phyloP scores from a whole-genome alignment of 2,888 invertebrate genomes.

The Ligdia adustata region DNA sequence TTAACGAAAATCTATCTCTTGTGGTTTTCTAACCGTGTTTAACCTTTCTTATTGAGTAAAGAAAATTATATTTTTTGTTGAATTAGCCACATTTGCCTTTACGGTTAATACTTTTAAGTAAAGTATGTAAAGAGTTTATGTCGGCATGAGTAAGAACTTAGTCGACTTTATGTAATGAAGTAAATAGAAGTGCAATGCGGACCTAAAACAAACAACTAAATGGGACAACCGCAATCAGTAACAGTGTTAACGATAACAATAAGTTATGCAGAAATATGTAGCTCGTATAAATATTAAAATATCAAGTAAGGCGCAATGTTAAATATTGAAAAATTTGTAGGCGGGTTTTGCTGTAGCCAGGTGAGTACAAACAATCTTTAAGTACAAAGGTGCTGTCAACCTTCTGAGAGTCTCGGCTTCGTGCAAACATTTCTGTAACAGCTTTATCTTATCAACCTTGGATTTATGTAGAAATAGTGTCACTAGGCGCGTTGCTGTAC shows the following conservation, averaged over 20 bases:
- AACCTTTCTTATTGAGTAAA: not conserved
- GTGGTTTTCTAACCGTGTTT: constrained; percentile 1
- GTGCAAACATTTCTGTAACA: constrained; percentile 49
- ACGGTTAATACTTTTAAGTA: too few relatives aligned
- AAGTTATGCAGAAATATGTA: constrained; percentile 5
- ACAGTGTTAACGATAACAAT: constrained; percentile 5
- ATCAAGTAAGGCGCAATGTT: constrained; percentile 29
- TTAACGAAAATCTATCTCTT: constrained; percentile 4
- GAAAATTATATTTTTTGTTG: not conserved
- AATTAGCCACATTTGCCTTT: not conserved
- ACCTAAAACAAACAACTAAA: constrained; percentile 12
- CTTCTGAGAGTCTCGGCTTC: constrained; percentile 41
- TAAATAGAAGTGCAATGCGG: not conserved
- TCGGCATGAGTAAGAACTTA: not conserved
- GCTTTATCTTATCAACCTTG: constrained; percentile 67
- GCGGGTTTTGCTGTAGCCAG: constrained; percentile 1
- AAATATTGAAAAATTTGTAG: constrained; percentile 4
- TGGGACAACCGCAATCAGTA: not conserved
- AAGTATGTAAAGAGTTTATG: too few relatives aligned
- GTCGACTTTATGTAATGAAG: not conserved
- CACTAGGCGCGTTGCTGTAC: too few relatives aligned
- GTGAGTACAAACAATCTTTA: not conserved
- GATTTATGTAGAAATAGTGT: constrained; percentile 61
- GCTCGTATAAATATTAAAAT: constrained; percentile 6
- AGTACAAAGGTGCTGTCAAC: constrained; percentile 24